These are phyloP conservation scores for Dicerorhinus sumatrensis DNA, from an alignment of 2,113 vertebrate species.

Conservation along the genomic window DNA sequence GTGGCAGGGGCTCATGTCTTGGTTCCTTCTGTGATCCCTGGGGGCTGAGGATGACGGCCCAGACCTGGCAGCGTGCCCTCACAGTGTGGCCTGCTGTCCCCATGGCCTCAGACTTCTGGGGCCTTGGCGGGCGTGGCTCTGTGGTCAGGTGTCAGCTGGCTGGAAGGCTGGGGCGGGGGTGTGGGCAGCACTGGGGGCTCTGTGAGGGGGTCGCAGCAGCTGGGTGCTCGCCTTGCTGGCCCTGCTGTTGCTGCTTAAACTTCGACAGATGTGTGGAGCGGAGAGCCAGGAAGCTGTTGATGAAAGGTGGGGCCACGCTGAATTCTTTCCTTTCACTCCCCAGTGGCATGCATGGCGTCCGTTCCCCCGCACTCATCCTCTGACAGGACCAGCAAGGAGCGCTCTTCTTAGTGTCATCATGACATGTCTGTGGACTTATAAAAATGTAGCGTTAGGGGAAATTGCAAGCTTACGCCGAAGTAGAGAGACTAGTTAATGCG, in stretches of 20 bases:
- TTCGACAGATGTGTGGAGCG: fast-evolving
- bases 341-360: too few relatives aligned
- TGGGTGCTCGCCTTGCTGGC: fast-evolving
- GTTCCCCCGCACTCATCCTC: background rate
- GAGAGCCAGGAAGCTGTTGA: background rate
- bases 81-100: fast-evolving
- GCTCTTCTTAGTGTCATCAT: fast-evolving
- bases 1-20: background rate
- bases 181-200: background rate
- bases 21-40: background rate
- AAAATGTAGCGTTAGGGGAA: fast-evolving
- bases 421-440: background rate
- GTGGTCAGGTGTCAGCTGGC: fast-evolving
- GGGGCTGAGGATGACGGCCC: background rate
- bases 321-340: background rate
- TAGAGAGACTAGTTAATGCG: fast-evolving
- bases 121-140: background rate
- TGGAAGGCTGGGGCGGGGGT: background rate
- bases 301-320: background rate
- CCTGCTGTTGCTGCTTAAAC: too few relatives aligned
- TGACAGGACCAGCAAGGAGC: fast-evolving
- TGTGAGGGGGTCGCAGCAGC: background rate
- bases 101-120: background rate
- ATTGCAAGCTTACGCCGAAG: fast-evolving
- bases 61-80: background rate